Percentiles rank a stretch among this genome's conserved stretches.
These are phyloP conservation scores for Drosophila kuntzei DNA, from an alignment of 2,888 invertebrate species.

Conservation along the genomic window DNA sequence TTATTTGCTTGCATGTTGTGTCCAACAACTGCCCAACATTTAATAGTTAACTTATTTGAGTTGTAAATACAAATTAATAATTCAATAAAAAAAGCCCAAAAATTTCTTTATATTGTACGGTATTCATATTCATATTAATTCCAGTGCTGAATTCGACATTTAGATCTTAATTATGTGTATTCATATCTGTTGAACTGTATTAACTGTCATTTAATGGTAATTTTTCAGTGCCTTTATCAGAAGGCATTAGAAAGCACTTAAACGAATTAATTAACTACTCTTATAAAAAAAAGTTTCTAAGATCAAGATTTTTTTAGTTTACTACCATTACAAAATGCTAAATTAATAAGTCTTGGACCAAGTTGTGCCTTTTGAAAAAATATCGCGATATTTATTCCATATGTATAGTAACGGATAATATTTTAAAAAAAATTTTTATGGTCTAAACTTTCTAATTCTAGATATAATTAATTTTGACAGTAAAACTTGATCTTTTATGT, in stretches of 20 bases:
- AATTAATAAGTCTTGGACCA: background rate
- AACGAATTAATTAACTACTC: no score
- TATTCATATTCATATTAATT: conserved; percentile 4
- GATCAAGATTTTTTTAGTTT: no score
- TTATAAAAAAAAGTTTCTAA: no score
- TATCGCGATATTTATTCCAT: no score
- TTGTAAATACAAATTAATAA: conserved; percentile 19
- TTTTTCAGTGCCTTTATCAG: no score
- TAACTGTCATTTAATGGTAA: background rate
- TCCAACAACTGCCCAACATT: background rate
- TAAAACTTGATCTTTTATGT: background rate
- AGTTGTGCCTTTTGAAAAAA: background rate
- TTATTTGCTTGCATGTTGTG: conserved; percentile 27
- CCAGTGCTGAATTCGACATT: background rate
- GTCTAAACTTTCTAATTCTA: no score
- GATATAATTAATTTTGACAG: no score
- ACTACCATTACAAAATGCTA: background rate
- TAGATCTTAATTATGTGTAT: background rate
- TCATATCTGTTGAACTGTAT: background rate
- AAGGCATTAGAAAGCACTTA: no score
- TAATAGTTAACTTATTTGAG: conserved; percentile 26
- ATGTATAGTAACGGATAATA: no score
- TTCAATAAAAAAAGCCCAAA: conserved; percentile 5
- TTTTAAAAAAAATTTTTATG: no score
- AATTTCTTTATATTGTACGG: background rate